phyloP scores from a whole-genome alignment of 1,140 invertebrate genomes.

The Aphelenchoides avenae region DNA sequence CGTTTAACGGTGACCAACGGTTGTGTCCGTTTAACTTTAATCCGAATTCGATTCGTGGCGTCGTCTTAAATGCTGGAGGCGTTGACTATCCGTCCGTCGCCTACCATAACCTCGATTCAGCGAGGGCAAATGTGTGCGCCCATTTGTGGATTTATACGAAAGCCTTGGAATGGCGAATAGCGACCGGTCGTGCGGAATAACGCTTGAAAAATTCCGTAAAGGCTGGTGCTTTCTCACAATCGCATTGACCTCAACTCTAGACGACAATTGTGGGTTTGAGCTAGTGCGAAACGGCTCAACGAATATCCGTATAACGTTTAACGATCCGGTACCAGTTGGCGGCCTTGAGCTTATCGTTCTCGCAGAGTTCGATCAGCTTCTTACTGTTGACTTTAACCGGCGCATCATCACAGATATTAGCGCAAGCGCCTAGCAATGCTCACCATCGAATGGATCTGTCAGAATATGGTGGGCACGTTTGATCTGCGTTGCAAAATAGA shows the following conservation, averaged over 20 bases:
- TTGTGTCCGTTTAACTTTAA: constrained; percentile 19
- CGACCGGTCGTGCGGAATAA: constrained; percentile 15
- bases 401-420: constrained; percentile 17
- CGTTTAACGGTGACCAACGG: constrained; percentile 9
- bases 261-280: constrained; percentile 18
- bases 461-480: too few relatives aligned
- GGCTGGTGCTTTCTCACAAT: constrained; percentile 25
- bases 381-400: constrained; percentile 20
- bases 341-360: constrained; percentile 2
- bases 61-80: constrained; percentile 1
- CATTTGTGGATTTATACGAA: constrained; percentile 30
- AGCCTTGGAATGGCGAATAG: constrained; percentile 8
- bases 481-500: too few relatives aligned
- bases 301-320: not conserved
- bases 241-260: constrained; percentile 4
- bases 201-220: constrained; percentile 8
- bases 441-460: too few relatives aligned
- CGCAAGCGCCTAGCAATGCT: too few relatives aligned
- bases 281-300: constrained; percentile 14
- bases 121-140: not conserved
- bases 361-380: constrained; percentile 22
- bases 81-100: constrained; percentile 13
- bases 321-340: not conserved
- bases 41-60: not conserved
- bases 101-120: constrained; percentile 19